A percentile compares a stretch with the other conserved stretches of the same genome.
Conservation (phyloP, 2,888 invertebrate genomes). For the Cordilura impudica region DNA sequence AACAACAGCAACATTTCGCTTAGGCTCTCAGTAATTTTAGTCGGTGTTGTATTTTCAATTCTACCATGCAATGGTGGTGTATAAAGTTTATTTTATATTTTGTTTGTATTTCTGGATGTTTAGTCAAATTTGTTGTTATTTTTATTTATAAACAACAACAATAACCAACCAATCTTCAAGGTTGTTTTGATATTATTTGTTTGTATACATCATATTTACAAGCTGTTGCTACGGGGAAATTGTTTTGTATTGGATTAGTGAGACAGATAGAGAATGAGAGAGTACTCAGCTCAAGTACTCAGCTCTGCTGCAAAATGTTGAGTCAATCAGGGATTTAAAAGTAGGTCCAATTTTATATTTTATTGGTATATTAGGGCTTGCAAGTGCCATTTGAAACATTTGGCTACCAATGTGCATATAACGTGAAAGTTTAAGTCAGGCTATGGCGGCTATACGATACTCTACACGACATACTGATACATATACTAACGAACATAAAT, state of each 20-base stretch:
- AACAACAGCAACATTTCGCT: slow-evolving; percentile 77
- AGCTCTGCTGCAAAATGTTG: not conserved
- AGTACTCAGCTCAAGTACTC: too few species aligned
- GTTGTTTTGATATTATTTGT: slow-evolving; percentile 8
- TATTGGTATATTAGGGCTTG: too few species aligned
- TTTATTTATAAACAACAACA: slow-evolving; percentile 10
- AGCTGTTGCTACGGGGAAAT: slow-evolving; percentile 8
- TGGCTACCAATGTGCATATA: too few species aligned
- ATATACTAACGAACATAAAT: too few species aligned
- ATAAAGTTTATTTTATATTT: slow-evolving; percentile 9
- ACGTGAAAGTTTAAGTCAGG: too few species aligned
- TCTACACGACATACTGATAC: too few species aligned
- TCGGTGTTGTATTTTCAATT: not conserved
- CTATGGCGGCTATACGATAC: too few species aligned
- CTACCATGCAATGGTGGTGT: not conserved
- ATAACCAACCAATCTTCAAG: not conserved
- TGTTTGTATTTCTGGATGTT: slow-evolving; percentile 59
- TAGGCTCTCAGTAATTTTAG: slow-evolving; percentile 71
- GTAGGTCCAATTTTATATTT: too few species aligned
- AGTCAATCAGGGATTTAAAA: too few species aligned
- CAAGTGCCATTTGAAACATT: too few species aligned
- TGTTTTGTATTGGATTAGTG: not conserved
- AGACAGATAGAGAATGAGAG: too few species aligned
- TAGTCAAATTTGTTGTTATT: slow-evolving; percentile 57
- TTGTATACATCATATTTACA: slow-evolving; percentile 5